These are phyloP conservation scores for Pseudolycoriella hygida DNA, from an alignment of 2,888 invertebrate genomes.

Conservation along the genomic window DNA sequence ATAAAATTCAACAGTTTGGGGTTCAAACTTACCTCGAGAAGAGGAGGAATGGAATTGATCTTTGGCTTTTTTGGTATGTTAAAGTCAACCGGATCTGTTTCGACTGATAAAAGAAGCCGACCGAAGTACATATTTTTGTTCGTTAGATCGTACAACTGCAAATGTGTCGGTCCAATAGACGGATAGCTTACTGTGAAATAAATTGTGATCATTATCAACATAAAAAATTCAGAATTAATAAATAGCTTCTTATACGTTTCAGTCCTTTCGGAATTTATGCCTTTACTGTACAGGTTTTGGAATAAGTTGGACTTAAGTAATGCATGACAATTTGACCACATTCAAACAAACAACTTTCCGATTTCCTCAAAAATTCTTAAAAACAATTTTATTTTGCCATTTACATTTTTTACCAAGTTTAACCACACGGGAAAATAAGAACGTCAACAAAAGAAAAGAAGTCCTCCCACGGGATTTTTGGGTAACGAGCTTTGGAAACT, in stretches of 20 bases:
- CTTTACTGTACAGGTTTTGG: not conserved
- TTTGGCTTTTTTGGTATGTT: constrained; percentile 27
- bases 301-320: not conserved
- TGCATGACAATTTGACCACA: no score
- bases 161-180: constrained; percentile 63
- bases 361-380: no score
- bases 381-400: no score
- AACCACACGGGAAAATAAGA: no score
- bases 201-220: constrained; percentile 4
- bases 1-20: not conserved
- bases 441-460: no score
- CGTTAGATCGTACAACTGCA: constrained; percentile 46
- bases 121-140: constrained; percentile 47
- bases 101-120: constrained; percentile 50
- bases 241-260: not conserved
- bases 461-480: no score
- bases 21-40: constrained; percentile 14
- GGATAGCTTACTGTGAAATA: constrained; percentile 47
- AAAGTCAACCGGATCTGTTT: constrained; percentile 42
- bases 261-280: not conserved
- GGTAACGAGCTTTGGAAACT: no score
- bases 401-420: no score
- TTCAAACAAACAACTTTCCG: no score
- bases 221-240: not conserved
- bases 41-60: constrained; percentile 24